These are phyloP conservation scores for Galeopterus variegatus DNA, from an alignment of 2,113 vertebrate genomes.

Conservation along the genomic window DNA sequence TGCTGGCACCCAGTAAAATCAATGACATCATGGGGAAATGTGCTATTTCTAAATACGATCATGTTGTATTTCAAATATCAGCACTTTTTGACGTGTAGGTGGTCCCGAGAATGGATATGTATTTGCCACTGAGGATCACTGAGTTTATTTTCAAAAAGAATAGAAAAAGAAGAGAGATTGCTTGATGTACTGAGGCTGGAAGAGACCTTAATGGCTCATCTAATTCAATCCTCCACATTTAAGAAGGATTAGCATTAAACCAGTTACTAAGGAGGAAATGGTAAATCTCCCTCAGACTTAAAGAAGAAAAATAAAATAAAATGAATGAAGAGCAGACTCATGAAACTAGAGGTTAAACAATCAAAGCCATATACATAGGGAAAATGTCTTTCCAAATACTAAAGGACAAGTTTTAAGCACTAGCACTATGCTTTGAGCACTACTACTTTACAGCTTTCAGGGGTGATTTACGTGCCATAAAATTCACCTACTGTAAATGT, in stretches of 20 bases:
- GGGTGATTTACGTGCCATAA: not conserved
- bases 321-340: constrained; percentile 6
- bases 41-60: not conserved
- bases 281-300: not conserved
- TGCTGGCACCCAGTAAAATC: not conserved
- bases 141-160: constrained; percentile 21
- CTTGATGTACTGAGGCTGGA: not conserved
- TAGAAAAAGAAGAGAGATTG: not conserved
- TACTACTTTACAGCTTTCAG: not conserved
- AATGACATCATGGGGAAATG: constrained; percentile 17
- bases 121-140: not conserved
- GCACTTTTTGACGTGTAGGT: not conserved
- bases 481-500: not conserved
- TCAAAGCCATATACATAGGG: not conserved
- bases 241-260: constrained; percentile 27
- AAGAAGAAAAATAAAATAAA: not conserved
- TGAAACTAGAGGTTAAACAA: not conserved
- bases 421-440: not conserved
- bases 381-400: not conserved
- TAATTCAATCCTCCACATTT: constrained; percentile 8
- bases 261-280: constrained; percentile 1
- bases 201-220: not conserved
- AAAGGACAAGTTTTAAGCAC: not conserved
- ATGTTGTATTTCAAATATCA: not conserved
- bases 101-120: not conserved